Evolutionary conservation across 2,888 invertebrate species (phyloP).

Genomic region (Syrista parreyssii): DNA sequence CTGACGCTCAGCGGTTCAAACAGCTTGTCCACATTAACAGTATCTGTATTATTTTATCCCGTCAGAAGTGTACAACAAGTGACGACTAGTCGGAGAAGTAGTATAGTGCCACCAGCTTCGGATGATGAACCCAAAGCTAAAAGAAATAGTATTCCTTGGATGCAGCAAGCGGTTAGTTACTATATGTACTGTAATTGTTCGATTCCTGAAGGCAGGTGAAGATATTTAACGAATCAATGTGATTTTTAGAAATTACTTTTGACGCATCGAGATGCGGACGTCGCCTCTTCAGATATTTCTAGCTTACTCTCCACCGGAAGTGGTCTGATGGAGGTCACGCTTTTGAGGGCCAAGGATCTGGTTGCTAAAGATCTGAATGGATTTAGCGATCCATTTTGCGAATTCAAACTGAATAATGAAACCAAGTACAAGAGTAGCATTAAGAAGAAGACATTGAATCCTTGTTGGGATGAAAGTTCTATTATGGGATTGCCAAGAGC

Average conservation of each 20-base stretch:
- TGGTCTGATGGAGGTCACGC: conserved; percentile 67
- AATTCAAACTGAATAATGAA: conserved; percentile 66
- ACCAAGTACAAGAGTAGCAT: conserved; percentile 68
- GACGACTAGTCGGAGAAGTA: conserved; percentile 49
- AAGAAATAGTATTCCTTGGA: conserved; percentile 62
- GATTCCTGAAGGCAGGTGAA: conserved; percentile 7
- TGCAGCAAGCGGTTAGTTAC: conserved; percentile 62
- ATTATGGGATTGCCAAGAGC: conserved; percentile 66
- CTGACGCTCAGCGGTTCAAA: conserved; percentile 56
- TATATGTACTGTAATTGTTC: background rate
- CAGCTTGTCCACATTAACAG: conserved; percentile 59
- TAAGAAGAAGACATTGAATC: conserved; percentile 69
- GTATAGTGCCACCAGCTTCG: conserved; percentile 40
- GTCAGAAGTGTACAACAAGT: conserved; percentile 58
- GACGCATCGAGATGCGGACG: conserved; percentile 53
- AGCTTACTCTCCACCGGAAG: conserved; percentile 62
- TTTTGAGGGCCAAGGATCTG: conserved; percentile 67
- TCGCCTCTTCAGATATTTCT: conserved; percentile 58
- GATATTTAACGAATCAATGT: background rate
- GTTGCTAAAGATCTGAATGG: conserved; percentile 69
- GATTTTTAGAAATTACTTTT: conserved; percentile 54
- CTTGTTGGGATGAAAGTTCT: conserved; percentile 69
- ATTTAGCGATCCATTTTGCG: conserved; percentile 70
- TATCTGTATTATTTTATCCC: conserved; percentile 68
- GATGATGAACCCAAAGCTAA: conserved; percentile 59